Evolutionary conservation across 2,113 vertebrate genomes (phyloP).

Genomic region (Cyanoramphus novaezelandiae): DNA sequence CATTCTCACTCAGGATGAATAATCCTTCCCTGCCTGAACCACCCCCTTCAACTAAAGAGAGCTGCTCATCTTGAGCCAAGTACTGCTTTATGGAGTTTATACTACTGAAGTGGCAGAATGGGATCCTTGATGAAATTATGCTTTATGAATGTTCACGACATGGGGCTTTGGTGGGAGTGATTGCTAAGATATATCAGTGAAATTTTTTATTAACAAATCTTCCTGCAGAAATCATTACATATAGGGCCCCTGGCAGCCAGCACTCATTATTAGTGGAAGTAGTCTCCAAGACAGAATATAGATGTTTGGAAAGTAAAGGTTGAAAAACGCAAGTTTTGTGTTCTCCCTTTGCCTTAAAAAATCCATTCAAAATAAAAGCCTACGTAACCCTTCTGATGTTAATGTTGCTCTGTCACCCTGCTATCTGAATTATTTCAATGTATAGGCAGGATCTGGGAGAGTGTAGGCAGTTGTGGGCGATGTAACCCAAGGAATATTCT

Average conservation of each 20-base stretch:
- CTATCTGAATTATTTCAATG: background rate
- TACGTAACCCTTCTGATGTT: background rate
- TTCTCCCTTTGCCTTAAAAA: background rate
- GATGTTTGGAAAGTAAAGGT: background rate
- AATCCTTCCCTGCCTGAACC: background rate
- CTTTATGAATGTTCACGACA: background rate
- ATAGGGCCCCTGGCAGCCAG: background rate
- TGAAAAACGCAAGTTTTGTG: background rate
- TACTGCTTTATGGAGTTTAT: background rate
- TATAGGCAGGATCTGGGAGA: background rate
- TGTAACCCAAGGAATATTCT: background rate
- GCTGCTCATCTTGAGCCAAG: background rate
- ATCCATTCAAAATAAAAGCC: background rate
- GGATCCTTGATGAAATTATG: background rate
- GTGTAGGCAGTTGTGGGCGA: background rate
- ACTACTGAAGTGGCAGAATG: background rate
- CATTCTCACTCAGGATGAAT: background rate
- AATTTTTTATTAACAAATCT: background rate
- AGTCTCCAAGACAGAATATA: background rate
- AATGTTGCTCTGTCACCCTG: background rate
- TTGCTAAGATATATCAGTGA: background rate
- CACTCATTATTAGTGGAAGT: background rate
- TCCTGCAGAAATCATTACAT: background rate
- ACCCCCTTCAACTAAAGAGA: background rate
- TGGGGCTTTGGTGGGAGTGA: background rate